Evolutionary conservation across 2,797 vertebrate species (phyloP), one percentile per base, ranked within the genome.

Genomic region (Karalla daura): DNA sequence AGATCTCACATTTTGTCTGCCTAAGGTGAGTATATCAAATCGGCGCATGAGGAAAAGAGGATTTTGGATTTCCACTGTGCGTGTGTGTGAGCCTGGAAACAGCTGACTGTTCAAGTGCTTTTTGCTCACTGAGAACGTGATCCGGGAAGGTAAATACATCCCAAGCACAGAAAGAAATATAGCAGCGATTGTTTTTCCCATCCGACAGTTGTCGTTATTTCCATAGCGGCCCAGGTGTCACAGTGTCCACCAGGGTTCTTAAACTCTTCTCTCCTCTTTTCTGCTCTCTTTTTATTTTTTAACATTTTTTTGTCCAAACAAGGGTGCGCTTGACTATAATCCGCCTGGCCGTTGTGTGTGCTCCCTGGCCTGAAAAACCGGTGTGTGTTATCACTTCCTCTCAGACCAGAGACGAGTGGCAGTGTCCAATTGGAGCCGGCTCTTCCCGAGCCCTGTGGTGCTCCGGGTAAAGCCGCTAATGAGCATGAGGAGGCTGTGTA

Each of bases 391-490:
- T 86, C 82, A 64, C 81, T 75, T 76, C 81, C 73, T 76, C 41
- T 83, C 80, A 86, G 78, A 70, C 72, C 24, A 21, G 75, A 39
- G 74, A 78, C 73, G 39, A 5, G 66, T 61, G 61, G 54, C 35
- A 49, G 63, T 21, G 12, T 77, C 78, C 86, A 70, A 66, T 44
- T 70, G 59, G 67, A 86, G 39, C 45, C 1, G 47, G 37, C 68
- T 78, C 79, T n/a, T n/a, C 75, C 69, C 7, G 36, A 60, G 66
- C 79, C 63, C 44, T 17, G 11, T 60, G 27, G 53, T 8, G 80
- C 68, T 84, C 76, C 53, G 25, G 65, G 85, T 80, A 78, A 85
- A 56, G 52, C 81, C 46, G 47, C 80, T 90, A 91, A 91, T 90
- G 86, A 91, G 82, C 61, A 74, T 5, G 61, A 73, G 81, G 75